phyloP scores from a whole-genome alignment of 2,888 invertebrate genomes.

The Brachylomia viminalis region DNA sequence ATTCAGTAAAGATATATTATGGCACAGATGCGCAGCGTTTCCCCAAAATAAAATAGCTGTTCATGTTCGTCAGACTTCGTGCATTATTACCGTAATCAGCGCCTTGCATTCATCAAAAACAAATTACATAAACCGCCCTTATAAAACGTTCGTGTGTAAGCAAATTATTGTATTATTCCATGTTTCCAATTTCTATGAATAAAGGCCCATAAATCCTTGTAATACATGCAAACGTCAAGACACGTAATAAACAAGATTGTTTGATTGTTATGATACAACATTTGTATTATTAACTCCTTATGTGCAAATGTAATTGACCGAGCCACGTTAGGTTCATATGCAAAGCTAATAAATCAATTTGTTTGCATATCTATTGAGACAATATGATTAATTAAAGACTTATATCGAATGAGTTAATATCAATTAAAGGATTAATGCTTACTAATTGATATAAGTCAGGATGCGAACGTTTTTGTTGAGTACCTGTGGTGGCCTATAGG shows the following conservation, averaged over 20 bases:
- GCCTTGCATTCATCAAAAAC: neutral
- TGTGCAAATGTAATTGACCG: conserved; percentile 3
- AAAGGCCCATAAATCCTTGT: conserved; percentile 27
- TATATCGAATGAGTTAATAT: conserved; percentile 9
- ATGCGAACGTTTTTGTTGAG: neutral
- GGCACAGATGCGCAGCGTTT: conserved; percentile 35
- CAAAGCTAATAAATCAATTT: conserved; percentile 42
- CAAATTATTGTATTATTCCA: conserved; percentile 19
- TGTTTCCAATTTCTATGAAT: conserved; percentile 25
- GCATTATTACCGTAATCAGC: conserved; percentile 1
- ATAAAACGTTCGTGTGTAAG: conserved; percentile 30
- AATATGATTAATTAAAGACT: conserved; percentile 41
- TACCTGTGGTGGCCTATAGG: neutral
- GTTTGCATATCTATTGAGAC: conserved; percentile 30
- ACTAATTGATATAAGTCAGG: conserved; percentile 21
- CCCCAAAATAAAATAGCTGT: conserved; percentile 22
- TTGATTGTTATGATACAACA: conserved; percentile 24
- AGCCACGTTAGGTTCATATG: neutral
- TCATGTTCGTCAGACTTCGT: conserved; percentile 21
- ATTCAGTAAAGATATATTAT: conserved; percentile 23
- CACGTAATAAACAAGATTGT: conserved; percentile 31
- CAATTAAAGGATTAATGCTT: conserved; percentile 29
- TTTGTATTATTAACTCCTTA: conserved; percentile 36
- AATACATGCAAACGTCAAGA: conserved; percentile 37
- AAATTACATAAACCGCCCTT: conserved; percentile 24